Conservation (phyloP, 2,113 vertebrate genomes). For the Prionailurus viverrinus region DNA sequence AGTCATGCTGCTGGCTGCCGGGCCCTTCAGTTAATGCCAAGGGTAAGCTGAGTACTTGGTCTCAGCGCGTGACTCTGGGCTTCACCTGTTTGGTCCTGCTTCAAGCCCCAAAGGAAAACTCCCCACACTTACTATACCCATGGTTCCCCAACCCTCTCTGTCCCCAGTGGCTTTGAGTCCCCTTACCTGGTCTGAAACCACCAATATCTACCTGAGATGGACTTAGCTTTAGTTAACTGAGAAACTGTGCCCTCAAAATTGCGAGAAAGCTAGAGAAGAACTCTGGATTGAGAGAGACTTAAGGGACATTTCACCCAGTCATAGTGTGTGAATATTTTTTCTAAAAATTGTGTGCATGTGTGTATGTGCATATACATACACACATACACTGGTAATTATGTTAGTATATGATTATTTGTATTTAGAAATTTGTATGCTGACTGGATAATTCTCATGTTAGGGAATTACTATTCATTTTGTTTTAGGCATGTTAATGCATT, state of each 20-base stretch:
- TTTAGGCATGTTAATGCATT: neutral
- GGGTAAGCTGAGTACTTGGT: accelerated
- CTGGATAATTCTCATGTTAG: neutral
- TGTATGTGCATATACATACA: neutral
- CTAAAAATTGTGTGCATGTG: neutral
- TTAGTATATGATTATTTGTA: neutral
- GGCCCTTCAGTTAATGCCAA: neutral
- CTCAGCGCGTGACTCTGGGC: neutral
- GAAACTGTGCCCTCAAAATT: neutral
- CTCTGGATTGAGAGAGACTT: neutral
- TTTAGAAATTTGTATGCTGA: conserved; percentile 3
- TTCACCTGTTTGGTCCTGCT: neutral
- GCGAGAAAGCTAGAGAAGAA: neutral
- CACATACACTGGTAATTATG: neutral
- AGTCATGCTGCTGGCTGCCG: neutral
- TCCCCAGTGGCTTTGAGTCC: neutral
- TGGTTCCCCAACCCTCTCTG: neutral
- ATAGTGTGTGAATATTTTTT: neutral
- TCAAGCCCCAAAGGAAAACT: neutral
- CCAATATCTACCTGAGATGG: neutral
- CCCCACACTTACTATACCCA: neutral
- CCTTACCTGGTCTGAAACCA: neutral
- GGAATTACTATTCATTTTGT: neutral
- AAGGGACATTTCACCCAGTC: neutral
- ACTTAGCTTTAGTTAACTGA: neutral